Evolutionary conservation across 2,113 vertebrate species (phyloP), one percentile per base, ranked within the genome.

Genomic region (Erpornis zantholeuca): DNA sequence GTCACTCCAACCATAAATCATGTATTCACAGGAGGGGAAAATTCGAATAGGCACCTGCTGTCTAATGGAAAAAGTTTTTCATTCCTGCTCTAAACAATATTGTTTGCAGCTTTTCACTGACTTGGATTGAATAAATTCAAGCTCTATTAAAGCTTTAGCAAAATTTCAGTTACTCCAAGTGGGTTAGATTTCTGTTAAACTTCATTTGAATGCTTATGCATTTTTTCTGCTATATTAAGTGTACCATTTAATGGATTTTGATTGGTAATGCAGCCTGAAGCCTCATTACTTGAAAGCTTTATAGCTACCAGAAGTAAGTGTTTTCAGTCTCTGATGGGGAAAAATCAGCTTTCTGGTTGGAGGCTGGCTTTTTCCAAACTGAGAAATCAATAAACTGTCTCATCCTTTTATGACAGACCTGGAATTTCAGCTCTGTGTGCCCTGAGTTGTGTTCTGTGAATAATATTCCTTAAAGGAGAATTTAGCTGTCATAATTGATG

Each of bases 61-160:
- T 92, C 87, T 94, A 93, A 93, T 93, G 66, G 84, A 79, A 92
- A 54, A 95, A 76, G 61, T 82, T 89, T 86, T 91, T 59, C 6
- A 64, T 68, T 87, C 31, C 44, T 87, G 24, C 49, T 79, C 53
- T 68, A 54, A 91, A 90, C 52, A 84, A 12, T 11, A 11, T 68
- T 86, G 49, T 92, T 92, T 86, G 44, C 56, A 76, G 84, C 28
- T 88, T 95, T 95, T 76, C 63, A 64, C 31, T 44, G 65, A 19
- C 24, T 81, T 65, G 31, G 22, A 82, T 13, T 65, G 63, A 90
- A 85, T 28, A 88, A 92, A 29, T 59, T 77, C 54, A 72, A 83
- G 25, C 16, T 73, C 63, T 94, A 12, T 73, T 88, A 92, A 88
- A 93, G 36, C 31, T 56, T 79, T 80, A 80, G 54, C 12, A 69